These are phyloP conservation scores for Triplophysa tibetana DNA, from an alignment of 2,113 vertebrate genomes.

Conservation along the genomic window DNA sequence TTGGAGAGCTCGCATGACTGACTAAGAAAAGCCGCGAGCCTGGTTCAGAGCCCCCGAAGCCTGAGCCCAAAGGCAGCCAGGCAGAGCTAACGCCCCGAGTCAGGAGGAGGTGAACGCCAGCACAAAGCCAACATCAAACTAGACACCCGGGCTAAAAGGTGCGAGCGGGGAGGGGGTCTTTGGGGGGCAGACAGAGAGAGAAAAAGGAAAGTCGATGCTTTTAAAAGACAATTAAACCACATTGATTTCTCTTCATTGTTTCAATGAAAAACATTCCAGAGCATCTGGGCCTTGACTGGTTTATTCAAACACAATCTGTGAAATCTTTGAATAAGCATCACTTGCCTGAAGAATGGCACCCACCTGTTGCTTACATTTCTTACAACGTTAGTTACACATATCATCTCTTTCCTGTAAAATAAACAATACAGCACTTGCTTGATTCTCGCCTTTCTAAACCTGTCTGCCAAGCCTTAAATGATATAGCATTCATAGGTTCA, in stretches of 20 bases:
- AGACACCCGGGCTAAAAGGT: conserved; percentile 40
- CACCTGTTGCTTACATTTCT: conserved; percentile 27
- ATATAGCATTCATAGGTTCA: conserved; percentile 8
- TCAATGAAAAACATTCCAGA: conserved; percentile 22
- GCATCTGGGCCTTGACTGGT: background rate
- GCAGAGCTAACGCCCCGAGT: conserved; percentile 47
- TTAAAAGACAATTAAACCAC: conserved; percentile 35
- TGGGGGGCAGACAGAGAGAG: background rate
- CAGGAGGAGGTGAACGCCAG: conserved; percentile 48
- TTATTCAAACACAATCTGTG: background rate
- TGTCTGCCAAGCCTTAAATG: background rate
- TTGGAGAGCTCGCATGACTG: conserved; percentile 49
- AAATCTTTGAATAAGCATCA: background rate
- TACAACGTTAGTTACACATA: background rate
- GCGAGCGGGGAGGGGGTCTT: background rate
- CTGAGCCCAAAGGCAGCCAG: conserved; percentile 39
- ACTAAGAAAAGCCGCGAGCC: conserved; percentile 44
- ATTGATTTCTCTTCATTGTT: conserved; percentile 31
- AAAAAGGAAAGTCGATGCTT: conserved; percentile 22
- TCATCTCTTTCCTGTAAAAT: conserved; percentile 4
- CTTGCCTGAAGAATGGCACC: conserved; percentile 24
- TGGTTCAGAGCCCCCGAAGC: conserved; percentile 28
- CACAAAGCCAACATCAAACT: conserved; percentile 50
- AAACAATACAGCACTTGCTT: background rate
- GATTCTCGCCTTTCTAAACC: background rate